Conservation (phyloP, 2,797 vertebrate species). For the Acridotheres tristis region DNA sequence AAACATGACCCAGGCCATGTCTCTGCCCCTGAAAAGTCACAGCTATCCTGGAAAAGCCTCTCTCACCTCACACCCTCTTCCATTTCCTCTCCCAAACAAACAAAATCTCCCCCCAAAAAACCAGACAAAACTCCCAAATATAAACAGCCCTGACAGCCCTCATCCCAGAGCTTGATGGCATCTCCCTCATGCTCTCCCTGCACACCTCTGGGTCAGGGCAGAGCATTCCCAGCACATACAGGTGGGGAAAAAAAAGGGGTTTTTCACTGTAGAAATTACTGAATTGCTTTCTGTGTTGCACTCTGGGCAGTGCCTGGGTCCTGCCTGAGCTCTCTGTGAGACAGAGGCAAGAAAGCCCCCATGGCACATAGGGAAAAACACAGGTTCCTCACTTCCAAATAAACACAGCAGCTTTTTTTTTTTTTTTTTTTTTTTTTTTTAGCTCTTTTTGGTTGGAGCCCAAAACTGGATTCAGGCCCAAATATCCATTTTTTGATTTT, state of each 20-base stretch:
- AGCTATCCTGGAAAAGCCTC: not conserved
- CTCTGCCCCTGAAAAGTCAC: fast-evolving
- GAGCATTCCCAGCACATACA: not conserved
- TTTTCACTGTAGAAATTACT: not conserved
- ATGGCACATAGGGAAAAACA: fast-evolving
- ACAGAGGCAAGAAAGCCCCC: not conserved
- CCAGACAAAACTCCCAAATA: not conserved
- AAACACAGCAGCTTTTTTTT: not conserved
- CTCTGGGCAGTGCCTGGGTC: not conserved
- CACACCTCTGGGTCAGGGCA: not conserved
- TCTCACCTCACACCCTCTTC: fast-evolving
- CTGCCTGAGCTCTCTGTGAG: not conserved
- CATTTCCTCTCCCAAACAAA: not conserved
- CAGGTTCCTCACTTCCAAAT: not conserved
- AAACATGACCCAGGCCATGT: not conserved
- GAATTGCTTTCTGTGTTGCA: not conserved
- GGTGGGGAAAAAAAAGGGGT: not conserved
- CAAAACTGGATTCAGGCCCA: not conserved
- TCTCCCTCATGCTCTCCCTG: not conserved
- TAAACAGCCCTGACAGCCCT: fast-evolving
- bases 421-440: not conserved
- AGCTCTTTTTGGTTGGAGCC: not conserved
- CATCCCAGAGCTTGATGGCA: not conserved
- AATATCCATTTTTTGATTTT: not conserved
- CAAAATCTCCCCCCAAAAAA: not conserved